Percentiles rank a stretch among this genome's conserved stretches.
Evolutionary conservation across 2,797 vertebrate species (phyloP).

Genomic region (Pseudopleuronectes americanus): DNA sequence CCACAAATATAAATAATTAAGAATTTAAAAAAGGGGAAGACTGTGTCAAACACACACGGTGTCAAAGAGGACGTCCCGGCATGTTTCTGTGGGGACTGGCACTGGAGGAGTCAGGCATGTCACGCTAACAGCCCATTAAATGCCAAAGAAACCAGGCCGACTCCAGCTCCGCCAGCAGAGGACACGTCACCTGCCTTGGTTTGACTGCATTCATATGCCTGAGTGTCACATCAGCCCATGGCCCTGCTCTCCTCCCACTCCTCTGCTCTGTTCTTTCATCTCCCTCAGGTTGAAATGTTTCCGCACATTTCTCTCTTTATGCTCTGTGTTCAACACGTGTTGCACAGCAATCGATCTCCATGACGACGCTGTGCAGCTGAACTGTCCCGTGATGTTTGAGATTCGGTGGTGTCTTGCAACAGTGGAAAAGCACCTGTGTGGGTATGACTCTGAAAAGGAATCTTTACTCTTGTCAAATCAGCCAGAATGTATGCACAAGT

Average conservation of each 20-base stretch:
- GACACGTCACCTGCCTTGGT: conserved; percentile 56
- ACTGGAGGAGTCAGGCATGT: conserved; percentile 64
- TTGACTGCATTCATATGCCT: conserved; percentile 53
- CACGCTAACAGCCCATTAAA: conserved; percentile 72
- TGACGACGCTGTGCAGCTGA: conserved; percentile 72
- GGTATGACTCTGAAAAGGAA: conserved; percentile 45
- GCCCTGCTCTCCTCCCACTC: conserved; percentile 27
- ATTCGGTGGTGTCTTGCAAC: conserved; percentile 62
- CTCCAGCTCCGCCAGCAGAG: conserved; percentile 74
- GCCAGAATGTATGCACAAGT: conserved; percentile 82
- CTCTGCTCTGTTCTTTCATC: conserved; percentile 35
- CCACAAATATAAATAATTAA: conserved; percentile 35
- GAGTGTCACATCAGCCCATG: conserved; percentile 35
- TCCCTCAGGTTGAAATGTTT: conserved; percentile 78
- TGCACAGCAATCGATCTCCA: conserved; percentile 63
- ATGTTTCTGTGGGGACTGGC: conserved; percentile 43
- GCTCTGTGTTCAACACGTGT: conserved; percentile 70
- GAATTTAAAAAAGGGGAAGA: conserved; percentile 37
- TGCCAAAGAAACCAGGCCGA: conserved; percentile 91
- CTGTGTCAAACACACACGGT: conserved; percentile 25
- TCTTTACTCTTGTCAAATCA: conserved; percentile 68
- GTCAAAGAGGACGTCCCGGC: conserved; percentile 48
- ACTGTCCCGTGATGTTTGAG: conserved; percentile 58
- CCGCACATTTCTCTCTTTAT: conserved; percentile 67
- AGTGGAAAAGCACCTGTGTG: conserved; percentile 65